Evolutionary conservation across 2,888 invertebrate genomes (phyloP).

Genomic region (Tortrix viridana): DNA sequence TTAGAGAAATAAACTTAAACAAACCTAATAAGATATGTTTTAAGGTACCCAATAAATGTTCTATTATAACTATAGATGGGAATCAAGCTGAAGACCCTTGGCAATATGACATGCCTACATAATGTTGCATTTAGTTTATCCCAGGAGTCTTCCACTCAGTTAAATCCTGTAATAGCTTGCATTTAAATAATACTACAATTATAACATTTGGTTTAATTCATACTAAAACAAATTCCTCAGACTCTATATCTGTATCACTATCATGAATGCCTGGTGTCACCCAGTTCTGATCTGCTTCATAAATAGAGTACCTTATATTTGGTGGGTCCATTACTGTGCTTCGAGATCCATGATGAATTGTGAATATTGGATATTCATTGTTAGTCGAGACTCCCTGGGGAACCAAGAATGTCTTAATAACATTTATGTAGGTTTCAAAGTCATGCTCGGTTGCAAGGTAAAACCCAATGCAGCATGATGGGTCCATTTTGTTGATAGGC

Average conservation of each 20-base stretch:
- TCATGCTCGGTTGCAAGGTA: conserved; percentile 91
- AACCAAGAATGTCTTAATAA: conserved; percentile 84
- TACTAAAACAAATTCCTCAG: conserved; percentile 89
- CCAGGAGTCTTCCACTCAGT: too few relatives aligned
- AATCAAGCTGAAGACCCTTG: too few relatives aligned
- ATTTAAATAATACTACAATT: conserved; percentile 12
- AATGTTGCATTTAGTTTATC: too few relatives aligned
- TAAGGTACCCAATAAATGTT: conserved; percentile 25
- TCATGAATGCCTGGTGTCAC: conserved; percentile 75
- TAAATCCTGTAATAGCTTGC: conserved; percentile 7
- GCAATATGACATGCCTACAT: too few relatives aligned
- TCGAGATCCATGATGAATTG: conserved; percentile 89
- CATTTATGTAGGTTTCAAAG: conserved; percentile 89
- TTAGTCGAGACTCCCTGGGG: conserved; percentile 75
- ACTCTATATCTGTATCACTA: conserved; percentile 87
- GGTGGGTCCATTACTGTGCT: conserved; percentile 83
- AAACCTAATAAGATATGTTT: conserved; percentile 22
- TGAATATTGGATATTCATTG: conserved; percentile 92
- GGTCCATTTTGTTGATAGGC: conserved; percentile 94
- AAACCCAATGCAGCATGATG: conserved; percentile 96
- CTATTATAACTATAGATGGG: background rate
- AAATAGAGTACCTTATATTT: conserved; percentile 81
- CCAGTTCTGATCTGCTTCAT: conserved; percentile 82
- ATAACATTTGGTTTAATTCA: conserved; percentile 58
- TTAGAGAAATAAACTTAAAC: conserved; percentile 29